Conservation (phyloP, 2,888 invertebrate species). For the Antheraea yamamai region DNA sequence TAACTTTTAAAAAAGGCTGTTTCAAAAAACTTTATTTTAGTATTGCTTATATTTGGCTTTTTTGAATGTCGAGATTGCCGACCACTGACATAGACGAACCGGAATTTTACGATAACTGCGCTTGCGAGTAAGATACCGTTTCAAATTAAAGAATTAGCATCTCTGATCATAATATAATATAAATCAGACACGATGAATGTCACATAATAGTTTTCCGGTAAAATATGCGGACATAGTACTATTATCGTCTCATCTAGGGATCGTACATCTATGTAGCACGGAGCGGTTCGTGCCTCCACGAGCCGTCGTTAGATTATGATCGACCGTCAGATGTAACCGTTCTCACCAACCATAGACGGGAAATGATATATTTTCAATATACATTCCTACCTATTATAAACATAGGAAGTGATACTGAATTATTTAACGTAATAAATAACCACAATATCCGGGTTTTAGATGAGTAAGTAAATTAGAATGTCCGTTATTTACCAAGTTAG, state of each 20-base stretch:
- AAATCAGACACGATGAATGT: background rate
- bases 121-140: too few relatives aligned
- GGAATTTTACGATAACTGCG: too few relatives aligned
- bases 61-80: too few relatives aligned
- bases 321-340: constrained; percentile 42
- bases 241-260: constrained; percentile 1
- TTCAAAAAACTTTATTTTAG: too few relatives aligned
- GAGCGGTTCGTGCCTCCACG: constrained; percentile 45
- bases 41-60: too few relatives aligned
- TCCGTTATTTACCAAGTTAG: too few relatives aligned
- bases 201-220: background rate
- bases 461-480: too few relatives aligned
- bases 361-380: constrained; percentile 5
- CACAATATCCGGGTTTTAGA: background rate
- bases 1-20: too few relatives aligned
- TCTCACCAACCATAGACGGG: constrained; percentile 38
- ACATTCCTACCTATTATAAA: background rate
- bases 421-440: background rate
- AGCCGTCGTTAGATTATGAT: constrained; percentile 53
- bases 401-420: background rate
- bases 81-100: too few relatives aligned
- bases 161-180: background rate
- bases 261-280: constrained; percentile 12
- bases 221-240: too few relatives aligned
- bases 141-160: background rate